A percentile compares a stretch with the other conserved stretches of the same genome.
Conservation (phyloP, 2,797 vertebrate species). For the Coluber constrictor region DNA sequence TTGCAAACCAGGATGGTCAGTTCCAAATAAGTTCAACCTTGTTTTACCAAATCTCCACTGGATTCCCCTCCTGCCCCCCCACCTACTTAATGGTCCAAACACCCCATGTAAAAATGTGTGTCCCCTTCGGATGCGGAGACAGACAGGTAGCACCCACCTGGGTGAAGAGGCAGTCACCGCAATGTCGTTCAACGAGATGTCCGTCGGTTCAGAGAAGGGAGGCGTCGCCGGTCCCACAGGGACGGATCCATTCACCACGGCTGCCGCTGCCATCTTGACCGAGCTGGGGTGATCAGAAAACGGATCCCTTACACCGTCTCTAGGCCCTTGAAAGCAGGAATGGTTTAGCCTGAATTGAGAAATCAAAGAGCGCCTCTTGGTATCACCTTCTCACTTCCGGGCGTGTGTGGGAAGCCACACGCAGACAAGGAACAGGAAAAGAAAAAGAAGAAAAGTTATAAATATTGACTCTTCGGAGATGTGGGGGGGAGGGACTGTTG, state of each 20-base stretch:
- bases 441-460: background rate
- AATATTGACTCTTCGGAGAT: background rate
- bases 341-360: background rate
- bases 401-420: background rate
- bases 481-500: accelerated
- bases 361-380: background rate
- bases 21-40: background rate
- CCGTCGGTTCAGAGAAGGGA: background rate
- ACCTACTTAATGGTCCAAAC: background rate
- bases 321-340: background rate
- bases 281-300: background rate
- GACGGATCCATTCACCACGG: background rate
- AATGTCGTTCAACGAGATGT: background rate
- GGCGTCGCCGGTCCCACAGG: accelerated
- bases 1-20: background rate
- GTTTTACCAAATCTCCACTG: background rate
- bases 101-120: background rate
- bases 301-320: background rate
- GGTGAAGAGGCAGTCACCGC: background rate
- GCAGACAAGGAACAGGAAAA: background rate
- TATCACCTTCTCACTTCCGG: background rate
- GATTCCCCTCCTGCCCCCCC: too few species aligned
- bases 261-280: background rate
- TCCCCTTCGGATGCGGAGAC: background rate
- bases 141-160: background rate